phyloP scores from a whole-genome alignment of 2,888 invertebrate species.

The Cistogaster globosa region DNA sequence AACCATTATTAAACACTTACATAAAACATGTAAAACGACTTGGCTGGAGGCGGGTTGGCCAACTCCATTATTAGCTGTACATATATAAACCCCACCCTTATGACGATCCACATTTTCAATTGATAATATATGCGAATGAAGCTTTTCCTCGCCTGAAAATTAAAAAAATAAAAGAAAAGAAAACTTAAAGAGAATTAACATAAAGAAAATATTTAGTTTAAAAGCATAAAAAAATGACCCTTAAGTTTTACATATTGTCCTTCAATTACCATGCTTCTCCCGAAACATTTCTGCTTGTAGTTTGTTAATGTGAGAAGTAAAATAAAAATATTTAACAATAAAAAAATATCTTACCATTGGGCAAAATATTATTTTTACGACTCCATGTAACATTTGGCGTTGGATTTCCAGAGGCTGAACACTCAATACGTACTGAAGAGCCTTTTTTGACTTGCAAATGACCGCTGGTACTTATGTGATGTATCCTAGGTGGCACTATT shows the following conservation, averaged over 20 bases:
- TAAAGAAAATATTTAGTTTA: constrained; percentile 68
- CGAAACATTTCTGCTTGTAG: too few relatives aligned
- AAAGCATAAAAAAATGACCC: constrained; percentile 62
- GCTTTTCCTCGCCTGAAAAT: constrained; percentile 85
- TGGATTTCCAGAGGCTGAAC: constrained; percentile 90
- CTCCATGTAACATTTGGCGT: constrained; percentile 91
- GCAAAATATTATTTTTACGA: constrained; percentile 83
- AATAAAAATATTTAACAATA: background rate
- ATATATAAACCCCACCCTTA: constrained; percentile 86
- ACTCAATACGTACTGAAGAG: constrained; percentile 90
- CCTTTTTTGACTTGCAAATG: constrained; percentile 88
- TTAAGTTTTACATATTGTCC: constrained; percentile 46
- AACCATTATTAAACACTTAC: constrained; percentile 83
- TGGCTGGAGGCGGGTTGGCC: constrained; percentile 86
- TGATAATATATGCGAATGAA: constrained; percentile 85
- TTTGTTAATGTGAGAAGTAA: background rate
- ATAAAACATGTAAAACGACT: constrained; percentile 86
- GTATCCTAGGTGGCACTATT: constrained; percentile 87
- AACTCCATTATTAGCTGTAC: constrained; percentile 86
- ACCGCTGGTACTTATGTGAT: constrained; percentile 86
- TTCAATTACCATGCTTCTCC: constrained; percentile 15
- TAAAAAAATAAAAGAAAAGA: constrained; percentile 4
- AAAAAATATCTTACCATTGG: constrained; percentile 81
- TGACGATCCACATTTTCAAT: constrained; percentile 86
- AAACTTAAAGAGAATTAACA: constrained; percentile 57